Evolutionary conservation across 2,797 vertebrate genomes (phyloP).

Genomic region (Mycteria americana): DNA sequence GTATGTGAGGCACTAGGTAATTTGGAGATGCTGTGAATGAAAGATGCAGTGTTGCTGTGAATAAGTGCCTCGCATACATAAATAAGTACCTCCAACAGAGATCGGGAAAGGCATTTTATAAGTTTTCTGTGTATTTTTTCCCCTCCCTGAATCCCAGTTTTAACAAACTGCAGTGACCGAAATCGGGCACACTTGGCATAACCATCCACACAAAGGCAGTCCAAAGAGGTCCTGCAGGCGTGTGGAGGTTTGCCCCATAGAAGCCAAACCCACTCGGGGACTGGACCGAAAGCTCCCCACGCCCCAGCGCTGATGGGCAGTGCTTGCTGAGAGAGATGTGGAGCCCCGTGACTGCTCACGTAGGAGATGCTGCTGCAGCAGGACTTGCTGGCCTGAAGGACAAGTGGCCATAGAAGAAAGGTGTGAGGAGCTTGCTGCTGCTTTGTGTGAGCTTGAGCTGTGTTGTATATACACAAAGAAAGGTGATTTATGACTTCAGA

Average conservation of each 20-base stretch:
- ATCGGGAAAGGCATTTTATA: not conserved
- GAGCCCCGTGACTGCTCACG: accelerated
- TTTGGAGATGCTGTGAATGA: not conserved
- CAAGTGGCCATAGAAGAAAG: not conserved
- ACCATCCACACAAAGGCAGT: not conserved
- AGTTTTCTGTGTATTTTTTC: not conserved
- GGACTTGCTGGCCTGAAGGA: not conserved
- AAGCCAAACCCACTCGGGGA: not conserved
- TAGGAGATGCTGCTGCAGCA: not conserved
- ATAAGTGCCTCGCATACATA: not conserved
- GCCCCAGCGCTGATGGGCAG: not conserved
- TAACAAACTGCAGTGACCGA: not conserved
- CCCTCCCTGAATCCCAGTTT: not conserved
- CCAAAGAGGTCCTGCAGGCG: accelerated
- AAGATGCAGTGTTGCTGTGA: not conserved
- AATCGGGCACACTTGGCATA: not conserved
- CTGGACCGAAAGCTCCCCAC: not conserved
- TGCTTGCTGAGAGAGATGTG: not conserved
- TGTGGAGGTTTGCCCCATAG: not conserved
- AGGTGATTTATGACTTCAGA: not conserved
- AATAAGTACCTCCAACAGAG: not conserved
- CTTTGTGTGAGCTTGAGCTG: not conserved
- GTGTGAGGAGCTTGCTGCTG: not conserved
- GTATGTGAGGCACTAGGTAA: not conserved
- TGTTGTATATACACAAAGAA: not conserved